These are phyloP conservation scores for Lottia gigantea DNA, from an alignment of 2,888 invertebrate species.

Conservation along the genomic window DNA sequence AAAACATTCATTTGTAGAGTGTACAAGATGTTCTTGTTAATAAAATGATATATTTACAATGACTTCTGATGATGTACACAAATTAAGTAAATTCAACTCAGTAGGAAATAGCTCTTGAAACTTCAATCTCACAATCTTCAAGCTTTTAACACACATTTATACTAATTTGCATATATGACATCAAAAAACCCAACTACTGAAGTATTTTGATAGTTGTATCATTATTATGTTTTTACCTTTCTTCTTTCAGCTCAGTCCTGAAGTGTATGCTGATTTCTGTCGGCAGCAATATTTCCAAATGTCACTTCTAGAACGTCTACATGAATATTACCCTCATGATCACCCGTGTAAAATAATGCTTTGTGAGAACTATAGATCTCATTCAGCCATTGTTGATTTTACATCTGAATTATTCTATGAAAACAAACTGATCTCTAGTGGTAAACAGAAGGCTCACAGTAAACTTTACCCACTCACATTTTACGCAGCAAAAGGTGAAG, in stretches of 20 bases:
- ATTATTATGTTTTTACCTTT: too few species aligned
- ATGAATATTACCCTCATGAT: constrained; percentile 79
- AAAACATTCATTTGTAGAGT: too few species aligned
- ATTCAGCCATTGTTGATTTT: constrained; percentile 83
- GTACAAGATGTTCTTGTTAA: too few species aligned
- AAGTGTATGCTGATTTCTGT: constrained; percentile 77
- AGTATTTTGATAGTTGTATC: too few species aligned
- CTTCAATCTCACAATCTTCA: too few species aligned
- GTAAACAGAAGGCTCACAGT: constrained; percentile 78
- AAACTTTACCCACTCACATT: constrained; percentile 81
- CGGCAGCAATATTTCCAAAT: constrained; percentile 69
- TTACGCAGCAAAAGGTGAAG: constrained; percentile 83
- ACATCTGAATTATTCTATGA: constrained; percentile 86
- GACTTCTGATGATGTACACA: too few species aligned
- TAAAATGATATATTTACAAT: too few species aligned
- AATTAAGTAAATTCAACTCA: too few species aligned
- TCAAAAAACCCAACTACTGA: too few species aligned
- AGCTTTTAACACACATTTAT: too few species aligned
- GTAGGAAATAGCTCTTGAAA: too few species aligned
- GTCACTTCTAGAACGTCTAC: constrained; percentile 82
- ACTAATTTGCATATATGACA: too few species aligned
- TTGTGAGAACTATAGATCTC: constrained; percentile 85
- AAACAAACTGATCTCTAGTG: constrained; percentile 79
- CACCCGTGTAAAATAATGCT: constrained; percentile 83
- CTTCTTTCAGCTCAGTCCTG: constrained; percentile 78